Evolutionary conservation across 2,888 invertebrate species (phyloP), one percentile per base, ranked within the genome.

Genomic region (Apocheima hispidaria): DNA sequence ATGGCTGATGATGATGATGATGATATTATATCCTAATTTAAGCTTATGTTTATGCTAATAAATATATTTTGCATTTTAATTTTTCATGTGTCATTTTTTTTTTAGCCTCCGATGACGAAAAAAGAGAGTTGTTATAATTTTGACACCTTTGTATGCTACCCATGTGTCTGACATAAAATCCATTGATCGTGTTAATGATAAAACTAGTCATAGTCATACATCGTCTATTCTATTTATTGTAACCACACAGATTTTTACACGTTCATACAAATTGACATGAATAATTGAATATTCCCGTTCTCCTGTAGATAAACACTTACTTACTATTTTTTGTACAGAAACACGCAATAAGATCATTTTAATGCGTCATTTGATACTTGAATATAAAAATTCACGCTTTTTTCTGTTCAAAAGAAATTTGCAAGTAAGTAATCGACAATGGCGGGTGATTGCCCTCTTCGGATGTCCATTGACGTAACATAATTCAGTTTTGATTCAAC

Each of bases 351-450:
- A n/a, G 18, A 36, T 40, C 30, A 21, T 49, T 58, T 35, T 9
- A 56, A 52, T 53, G 7, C 48, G 16, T 69, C 78, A 73, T 77
- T 77, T 73, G 69, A 68, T 66, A 30, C 52, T 38, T 56, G 70
- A 63, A 69, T 60, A 62, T 54, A 59, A 51, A 68, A 67, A 65
- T 57, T 63, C 60, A 38, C 57, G 70, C 65, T 70, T 77, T 44
- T 43, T 59, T 43, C 33, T 28, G 26, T 21, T 16, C 30, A 75
- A 82, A 81, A 77, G 70, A 73, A 86, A 85, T 87, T 85, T 86
- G 90, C 90, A 90, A 90, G 89, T 91, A 90, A 90, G 83, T 79
- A 72, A 59, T 51, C 68, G 70, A 88, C 88, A 91, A 90, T 89
- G 69, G 66, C 58, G 62, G 72, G 74, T 88, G 86, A 89, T 89